Evolutionary conservation across 2,797 vertebrate genomes (phyloP).

Genomic region (Pangasius larnaudii): DNA sequence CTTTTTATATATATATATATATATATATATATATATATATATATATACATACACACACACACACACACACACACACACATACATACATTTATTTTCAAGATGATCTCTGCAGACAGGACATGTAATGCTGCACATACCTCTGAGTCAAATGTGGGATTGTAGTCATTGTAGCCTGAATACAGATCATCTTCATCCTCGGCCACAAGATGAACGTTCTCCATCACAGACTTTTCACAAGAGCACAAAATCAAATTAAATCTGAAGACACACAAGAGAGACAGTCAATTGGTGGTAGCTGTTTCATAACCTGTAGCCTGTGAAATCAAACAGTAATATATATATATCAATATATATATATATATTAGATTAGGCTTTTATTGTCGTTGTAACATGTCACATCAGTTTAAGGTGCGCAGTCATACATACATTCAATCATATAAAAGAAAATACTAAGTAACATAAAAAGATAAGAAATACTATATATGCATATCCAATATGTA

Average conservation of each 20-base stretch:
- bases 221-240: slow-evolving; percentile 52
- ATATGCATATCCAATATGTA: too few relatives aligned
- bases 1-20: too few relatives aligned
- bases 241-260: background rate
- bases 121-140: slow-evolving; percentile 77
- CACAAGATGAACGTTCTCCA: slow-evolving; percentile 88
- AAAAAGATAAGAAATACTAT: too few relatives aligned
- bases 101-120: background rate
- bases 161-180: slow-evolving; percentile 97
- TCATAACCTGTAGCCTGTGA: background rate
- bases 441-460: too few relatives aligned
- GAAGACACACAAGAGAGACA: background rate
- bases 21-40: background rate
- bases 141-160: slow-evolving; percentile 90
- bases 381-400: too few relatives aligned
- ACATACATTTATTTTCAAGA: background rate
- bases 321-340: too few relatives aligned
- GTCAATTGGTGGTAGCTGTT: background rate
- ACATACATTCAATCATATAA: too few relatives aligned
- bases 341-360: too few relatives aligned
- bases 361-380: too few relatives aligned
- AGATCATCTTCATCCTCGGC: slow-evolving; percentile 91
- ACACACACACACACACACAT: too few relatives aligned
- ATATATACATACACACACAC: too few relatives aligned
- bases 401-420: too few relatives aligned